Conservation (phyloP, 2,888 invertebrate species). For the Alentia gelatinosa region DNA sequence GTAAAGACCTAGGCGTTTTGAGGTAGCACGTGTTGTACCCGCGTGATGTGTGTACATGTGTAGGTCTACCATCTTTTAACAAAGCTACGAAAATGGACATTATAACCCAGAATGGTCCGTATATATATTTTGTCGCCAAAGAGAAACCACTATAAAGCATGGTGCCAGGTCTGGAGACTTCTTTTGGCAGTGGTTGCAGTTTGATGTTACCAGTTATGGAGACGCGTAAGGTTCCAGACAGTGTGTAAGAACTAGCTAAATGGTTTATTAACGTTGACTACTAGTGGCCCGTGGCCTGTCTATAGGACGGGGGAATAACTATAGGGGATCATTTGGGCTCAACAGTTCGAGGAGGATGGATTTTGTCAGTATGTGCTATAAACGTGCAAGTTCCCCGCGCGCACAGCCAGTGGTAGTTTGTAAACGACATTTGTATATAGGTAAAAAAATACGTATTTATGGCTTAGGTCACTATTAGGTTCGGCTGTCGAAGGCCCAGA, state of each 20-base stretch:
- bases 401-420: constrained; percentile 1
- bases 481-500: neutral
- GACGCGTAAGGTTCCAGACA: neutral
- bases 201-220: neutral
- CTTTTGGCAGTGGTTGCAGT: neutral
- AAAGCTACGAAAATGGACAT: neutral
- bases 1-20: neutral
- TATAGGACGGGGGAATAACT: neutral
- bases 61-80: neutral
- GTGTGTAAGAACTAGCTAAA: neutral
- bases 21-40: neutral
- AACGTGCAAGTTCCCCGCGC: neutral
- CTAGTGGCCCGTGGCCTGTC: neutral
- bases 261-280: neutral
- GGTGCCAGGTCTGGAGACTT: neutral
- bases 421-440: constrained; percentile 29
- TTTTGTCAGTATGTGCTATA: neutral
- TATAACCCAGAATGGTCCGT: neutral
- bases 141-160: neutral
- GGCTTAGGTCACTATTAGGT: constrained; percentile 1
- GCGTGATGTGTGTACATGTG: neutral
- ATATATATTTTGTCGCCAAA: neutral
- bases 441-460: constrained; percentile 12
- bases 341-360: neutral
- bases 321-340: neutral